Conservation (phyloP, 2,888 invertebrate genomes). For the Anaspis maculata region DNA sequence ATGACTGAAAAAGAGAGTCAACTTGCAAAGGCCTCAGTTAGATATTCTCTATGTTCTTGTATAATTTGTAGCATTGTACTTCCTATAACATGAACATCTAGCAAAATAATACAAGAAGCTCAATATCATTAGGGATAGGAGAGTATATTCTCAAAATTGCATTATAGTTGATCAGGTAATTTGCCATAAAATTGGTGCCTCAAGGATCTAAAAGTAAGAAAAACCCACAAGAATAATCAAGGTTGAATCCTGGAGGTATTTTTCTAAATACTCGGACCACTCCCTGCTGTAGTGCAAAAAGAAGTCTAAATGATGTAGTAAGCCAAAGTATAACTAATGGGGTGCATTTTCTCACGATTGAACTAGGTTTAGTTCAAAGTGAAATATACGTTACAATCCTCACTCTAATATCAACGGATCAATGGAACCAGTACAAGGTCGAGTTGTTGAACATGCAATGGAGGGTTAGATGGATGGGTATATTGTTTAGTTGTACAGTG, state of each 20-base stretch:
- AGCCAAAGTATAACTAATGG: constrained; percentile 3
- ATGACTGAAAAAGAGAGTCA: constrained; percentile 12
- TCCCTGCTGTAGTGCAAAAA: constrained; percentile 32
- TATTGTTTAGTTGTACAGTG: too few species aligned
- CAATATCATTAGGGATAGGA: too few species aligned
- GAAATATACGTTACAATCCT: constrained; percentile 5
- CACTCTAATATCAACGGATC: neutral
- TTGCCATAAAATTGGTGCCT: constrained; percentile 1
- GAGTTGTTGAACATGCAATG: neutral
- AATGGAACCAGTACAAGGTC: neutral
- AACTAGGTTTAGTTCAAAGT: constrained; percentile 17
- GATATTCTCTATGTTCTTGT: constrained; percentile 2
- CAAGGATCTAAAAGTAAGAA: constrained; percentile 9
- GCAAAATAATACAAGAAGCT: too few species aligned
- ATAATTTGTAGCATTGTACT: constrained; percentile 1
- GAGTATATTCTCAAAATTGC: too few species aligned
- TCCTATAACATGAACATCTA: neutral
- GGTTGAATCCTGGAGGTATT: constrained; percentile 38
- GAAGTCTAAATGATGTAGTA: constrained; percentile 7
- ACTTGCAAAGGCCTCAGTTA: constrained; percentile 9
- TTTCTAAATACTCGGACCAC: constrained; percentile 40
- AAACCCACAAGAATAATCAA: constrained; percentile 22
- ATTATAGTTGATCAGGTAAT: constrained; percentile 1
- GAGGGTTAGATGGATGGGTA: neutral
- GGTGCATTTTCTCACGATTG: constrained; percentile 15